phyloP scores from a whole-genome alignment of 2,113 vertebrate species.

The Hylia prasina region DNA sequence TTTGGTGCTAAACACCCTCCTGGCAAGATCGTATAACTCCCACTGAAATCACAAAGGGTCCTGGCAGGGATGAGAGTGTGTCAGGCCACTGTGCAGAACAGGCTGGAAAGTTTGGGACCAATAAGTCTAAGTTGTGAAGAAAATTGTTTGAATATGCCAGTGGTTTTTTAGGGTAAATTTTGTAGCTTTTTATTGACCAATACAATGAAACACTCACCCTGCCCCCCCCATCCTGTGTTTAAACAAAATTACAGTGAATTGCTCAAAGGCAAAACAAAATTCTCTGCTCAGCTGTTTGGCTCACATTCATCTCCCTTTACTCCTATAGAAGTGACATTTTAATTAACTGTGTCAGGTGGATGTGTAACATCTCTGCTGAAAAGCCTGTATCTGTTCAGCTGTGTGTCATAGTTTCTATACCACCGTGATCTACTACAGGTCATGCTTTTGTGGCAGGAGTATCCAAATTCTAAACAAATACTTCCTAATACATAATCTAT shows the following conservation, averaged over 20 bases:
- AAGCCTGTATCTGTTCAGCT: conserved; percentile 55
- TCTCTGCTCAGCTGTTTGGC: conserved; percentile 66
- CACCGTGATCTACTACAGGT: not conserved
- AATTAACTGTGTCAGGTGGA: conserved; percentile 66
- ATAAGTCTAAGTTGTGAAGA: not conserved
- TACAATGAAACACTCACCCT: not conserved
- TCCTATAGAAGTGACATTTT: conserved; percentile 62
- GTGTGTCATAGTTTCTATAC: conserved; percentile 31
- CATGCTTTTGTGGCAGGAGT: not conserved
- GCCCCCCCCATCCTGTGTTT: not conserved
- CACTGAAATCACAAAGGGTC: not conserved
- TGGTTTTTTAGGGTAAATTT: not conserved
- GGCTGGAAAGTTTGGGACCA: not conserved
- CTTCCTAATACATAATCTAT: not conserved
- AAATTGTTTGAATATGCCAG: not conserved
- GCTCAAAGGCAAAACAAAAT: conserved; percentile 64
- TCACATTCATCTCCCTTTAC: conserved; percentile 63
- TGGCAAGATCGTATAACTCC: not conserved
- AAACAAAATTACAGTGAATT: conserved; percentile 57
- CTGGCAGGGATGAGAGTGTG: not conserved
- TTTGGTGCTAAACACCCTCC: not conserved
- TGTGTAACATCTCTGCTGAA: conserved; percentile 51
- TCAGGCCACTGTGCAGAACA: not conserved
- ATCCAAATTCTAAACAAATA: conserved; percentile 24
- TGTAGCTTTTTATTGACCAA: conserved; percentile 10